These are phyloP conservation scores for Eupithecia pulchellata DNA, from an alignment of 2,888 invertebrate genomes.

Conservation along the genomic window DNA sequence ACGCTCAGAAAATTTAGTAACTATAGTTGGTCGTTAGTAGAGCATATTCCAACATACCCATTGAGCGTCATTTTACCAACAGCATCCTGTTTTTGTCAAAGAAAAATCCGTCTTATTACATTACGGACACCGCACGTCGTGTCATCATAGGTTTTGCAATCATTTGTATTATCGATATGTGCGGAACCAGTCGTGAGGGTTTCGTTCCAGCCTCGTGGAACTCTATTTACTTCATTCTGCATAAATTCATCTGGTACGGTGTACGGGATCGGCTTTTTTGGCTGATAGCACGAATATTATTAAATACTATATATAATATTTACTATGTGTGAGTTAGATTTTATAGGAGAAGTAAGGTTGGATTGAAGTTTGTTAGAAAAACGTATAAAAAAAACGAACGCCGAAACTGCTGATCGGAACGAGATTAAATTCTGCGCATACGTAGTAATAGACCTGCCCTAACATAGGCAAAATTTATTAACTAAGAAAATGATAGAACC, in stretches of 20 bases:
- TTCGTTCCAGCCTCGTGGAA: constrained; percentile 38
- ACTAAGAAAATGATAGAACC: too few relatives aligned
- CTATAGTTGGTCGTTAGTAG: constrained; percentile 14
- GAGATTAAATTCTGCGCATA: background rate
- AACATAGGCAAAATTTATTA: too few relatives aligned
- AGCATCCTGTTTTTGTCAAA: constrained; percentile 78
- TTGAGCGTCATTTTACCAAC: constrained; percentile 69
- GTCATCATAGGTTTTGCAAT: constrained; percentile 44
- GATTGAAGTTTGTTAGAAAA: too few relatives aligned
- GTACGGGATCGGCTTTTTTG: background rate
- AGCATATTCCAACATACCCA: constrained; percentile 44
- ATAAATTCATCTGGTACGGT: background rate
- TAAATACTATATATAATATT: too few relatives aligned
- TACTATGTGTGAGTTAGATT: background rate
- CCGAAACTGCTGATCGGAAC: too few relatives aligned
- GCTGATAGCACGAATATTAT: background rate
- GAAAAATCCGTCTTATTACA: constrained; percentile 83
- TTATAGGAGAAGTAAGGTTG: too few relatives aligned
- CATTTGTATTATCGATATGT: constrained; percentile 42
- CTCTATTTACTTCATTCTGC: constrained; percentile 8
- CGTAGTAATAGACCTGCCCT: too few relatives aligned
- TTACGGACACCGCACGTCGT: constrained; percentile 60
- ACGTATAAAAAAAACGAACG: too few relatives aligned
- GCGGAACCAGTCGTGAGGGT: constrained; percentile 39
- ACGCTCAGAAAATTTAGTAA: too few relatives aligned